Percentiles rank a stretch among this genome's conserved stretches.
Evolutionary conservation across 2,888 invertebrate genomes (phyloP).

Genomic region (Epiblema foenella): DNA sequence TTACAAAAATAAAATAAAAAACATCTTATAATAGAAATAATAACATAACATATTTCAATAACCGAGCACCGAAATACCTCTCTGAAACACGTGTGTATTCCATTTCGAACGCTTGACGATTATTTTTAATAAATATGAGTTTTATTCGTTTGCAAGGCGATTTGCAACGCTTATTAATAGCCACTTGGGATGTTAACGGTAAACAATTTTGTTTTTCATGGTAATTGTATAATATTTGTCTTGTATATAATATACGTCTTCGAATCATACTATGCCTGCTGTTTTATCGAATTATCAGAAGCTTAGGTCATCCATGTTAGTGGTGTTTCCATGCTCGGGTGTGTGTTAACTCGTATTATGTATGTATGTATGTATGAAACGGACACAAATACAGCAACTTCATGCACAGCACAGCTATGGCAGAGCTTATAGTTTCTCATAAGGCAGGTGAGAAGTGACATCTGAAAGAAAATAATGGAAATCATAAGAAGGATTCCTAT

Average conservation of each 20-base stretch:
- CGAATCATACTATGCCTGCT: conserved; percentile 31
- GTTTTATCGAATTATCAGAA: conserved; percentile 37
- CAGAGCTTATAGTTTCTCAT: conserved; percentile 94
- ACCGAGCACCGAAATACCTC: conserved; percentile 67
- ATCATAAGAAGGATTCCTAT: conserved; percentile 42
- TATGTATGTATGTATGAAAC: conserved; percentile 60
- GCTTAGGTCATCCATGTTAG: conserved; percentile 55
- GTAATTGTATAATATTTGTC: neutral
- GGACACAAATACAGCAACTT: conserved; percentile 73
- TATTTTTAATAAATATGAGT: neutral
- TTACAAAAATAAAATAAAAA: conserved; percentile 56
- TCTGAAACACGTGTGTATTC: conserved; percentile 18
- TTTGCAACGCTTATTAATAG: neutral
- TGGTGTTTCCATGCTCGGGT: conserved; percentile 64
- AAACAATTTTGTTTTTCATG: neutral
- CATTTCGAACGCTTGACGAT: neutral
- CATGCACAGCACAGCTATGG: conserved; percentile 83
- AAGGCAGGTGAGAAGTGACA: conserved; percentile 95
- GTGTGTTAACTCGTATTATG: conserved; percentile 54
- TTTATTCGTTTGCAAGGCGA: neutral
- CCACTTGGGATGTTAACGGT: neutral
- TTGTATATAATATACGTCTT: neutral
- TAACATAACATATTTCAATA: conserved; percentile 48
- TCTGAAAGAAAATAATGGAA: conserved; percentile 89
- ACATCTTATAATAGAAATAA: conserved; percentile 48